Base-by-base conservation (phyloP, 2,113 vertebrate genomes). In the Jacana jacana region DNA sequence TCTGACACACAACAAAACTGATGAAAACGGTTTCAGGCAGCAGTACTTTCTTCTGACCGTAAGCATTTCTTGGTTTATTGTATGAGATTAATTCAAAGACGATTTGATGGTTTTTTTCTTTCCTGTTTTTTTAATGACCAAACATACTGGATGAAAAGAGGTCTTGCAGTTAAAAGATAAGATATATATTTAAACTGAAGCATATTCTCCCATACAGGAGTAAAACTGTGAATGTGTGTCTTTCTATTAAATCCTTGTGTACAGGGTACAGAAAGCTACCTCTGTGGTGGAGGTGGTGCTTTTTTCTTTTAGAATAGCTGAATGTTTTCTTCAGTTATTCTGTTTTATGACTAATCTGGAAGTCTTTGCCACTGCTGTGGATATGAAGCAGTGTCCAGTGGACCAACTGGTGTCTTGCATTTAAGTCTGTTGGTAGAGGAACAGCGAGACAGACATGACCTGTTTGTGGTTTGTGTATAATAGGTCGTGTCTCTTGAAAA, bases 101-200 rank as follows among this genome's bases (percentile, higher is more conserved):
- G 1, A 88, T 82, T 91, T 1, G 0, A 15, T 72, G 9, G 6
- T 20, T 68, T 65, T 85, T 58, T 55, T 35, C 4, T 25, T 31
- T 40, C 31, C 42, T 46, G n/a, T 33, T 13, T 54, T 39, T 12
- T 33, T 15, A 69, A 46, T 70, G 31, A 68, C 27, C 23, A 51
- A 49, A 37, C 11, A 49, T 37, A 33, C 20, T 42, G 17, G 25
- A 46, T 93, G 39, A 84, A 81, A 88, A 75, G 51, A 73, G 22
- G 14, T 58, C 51, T 33, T 92, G 55, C 73, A 95, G 42, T 82
- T 96, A 86, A 93, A 93, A 89, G 54, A 71, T 64, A 75, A 89
- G 46, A 23, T 46, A 18, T 3, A 11, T 75, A 57, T 75, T 63
- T 63, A 54, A 78, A 42, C 86, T 42, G 2, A 63, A 64, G 31